phyloP scores from a whole-genome alignment of 2,888 invertebrate genomes.

The Sylvicola cinctus region DNA sequence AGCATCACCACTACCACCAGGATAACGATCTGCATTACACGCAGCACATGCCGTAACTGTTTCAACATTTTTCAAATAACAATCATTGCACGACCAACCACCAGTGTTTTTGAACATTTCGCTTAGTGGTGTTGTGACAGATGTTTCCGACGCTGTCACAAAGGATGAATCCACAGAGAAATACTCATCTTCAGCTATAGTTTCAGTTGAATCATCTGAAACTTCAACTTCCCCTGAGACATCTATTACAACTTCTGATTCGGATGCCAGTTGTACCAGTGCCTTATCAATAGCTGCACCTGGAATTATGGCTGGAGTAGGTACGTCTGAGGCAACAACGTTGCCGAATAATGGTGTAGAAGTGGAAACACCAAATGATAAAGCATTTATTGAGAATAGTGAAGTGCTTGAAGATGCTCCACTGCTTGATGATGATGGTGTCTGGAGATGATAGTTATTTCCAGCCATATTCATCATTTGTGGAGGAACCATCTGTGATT shows the following conservation, averaged over 20 bases:
- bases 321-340: neutral
- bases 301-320: conserved; percentile 8
- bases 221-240: conserved; percentile 6
- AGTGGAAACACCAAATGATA: conserved; percentile 24
- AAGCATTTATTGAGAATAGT: conserved; percentile 21
- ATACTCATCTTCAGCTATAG: too few species aligned
- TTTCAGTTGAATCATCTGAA: too few species aligned
- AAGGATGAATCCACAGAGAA: too few species aligned
- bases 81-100: conserved; percentile 31
- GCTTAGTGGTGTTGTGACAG: too few species aligned
- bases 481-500: conserved; percentile 1
- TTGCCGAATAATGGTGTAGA: neutral
- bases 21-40: conserved; percentile 33
- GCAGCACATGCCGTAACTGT: conserved; percentile 28
- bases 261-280: conserved; percentile 28
- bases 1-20: too few species aligned
- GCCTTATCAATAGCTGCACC: conserved; percentile 26
- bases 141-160: too few species aligned
- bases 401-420: conserved; percentile 24
- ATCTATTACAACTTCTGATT: conserved; percentile 8
- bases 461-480: too few species aligned
- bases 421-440: conserved; percentile 33
- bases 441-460: too few species aligned
- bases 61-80: conserved; percentile 26
- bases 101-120: too few species aligned